Evolutionary conservation across 1,140 invertebrate genomes (phyloP).

Genomic region (Drosophila sp.): DNA sequence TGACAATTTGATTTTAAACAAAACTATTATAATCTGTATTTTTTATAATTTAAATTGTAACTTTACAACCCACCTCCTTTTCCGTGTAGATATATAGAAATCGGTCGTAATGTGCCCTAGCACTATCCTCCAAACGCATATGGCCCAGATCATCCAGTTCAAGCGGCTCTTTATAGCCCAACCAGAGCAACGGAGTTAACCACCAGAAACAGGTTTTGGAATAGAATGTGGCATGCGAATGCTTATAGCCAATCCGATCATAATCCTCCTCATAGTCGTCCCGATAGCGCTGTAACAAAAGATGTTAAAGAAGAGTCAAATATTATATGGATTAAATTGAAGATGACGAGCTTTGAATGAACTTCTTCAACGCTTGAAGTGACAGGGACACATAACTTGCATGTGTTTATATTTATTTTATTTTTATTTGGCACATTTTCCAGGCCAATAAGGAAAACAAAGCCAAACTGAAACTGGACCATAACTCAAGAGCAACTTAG

Average conservation of each 20-base stretch:
- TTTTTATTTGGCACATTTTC: slow-evolving; percentile 14
- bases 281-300: slow-evolving; percentile 63
- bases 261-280: slow-evolving; percentile 76
- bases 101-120: slow-evolving; percentile 80
- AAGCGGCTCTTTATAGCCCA: slow-evolving; percentile 88
- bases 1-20: too few species aligned
- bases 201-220: slow-evolving; percentile 92
- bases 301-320: background rate
- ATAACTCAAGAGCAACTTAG: slow-evolving; percentile 52
- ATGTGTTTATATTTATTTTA: too few species aligned
- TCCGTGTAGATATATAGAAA: slow-evolving; percentile 82
- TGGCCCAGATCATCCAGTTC: slow-evolving; percentile 89
- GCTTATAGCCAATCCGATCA: slow-evolving; percentile 85
- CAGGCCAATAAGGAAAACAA: slow-evolving; percentile 25
- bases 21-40: too few species aligned
- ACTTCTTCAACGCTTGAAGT: slow-evolving; percentile 4
- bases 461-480: slow-evolving; percentile 25
- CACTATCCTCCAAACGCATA: slow-evolving; percentile 88
- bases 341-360: slow-evolving; percentile 4
- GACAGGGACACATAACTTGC: slow-evolving; percentile 24
- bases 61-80: slow-evolving; percentile 62
- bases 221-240: slow-evolving; percentile 88
- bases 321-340: slow-evolving; percentile 15
- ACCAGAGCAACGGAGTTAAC: slow-evolving; percentile 88
- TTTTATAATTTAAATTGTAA: too few species aligned